Percentiles rank a stretch among this genome's conserved stretches.
phyloP scores from a whole-genome alignment of 2,888 invertebrate genomes.

The Taphrorychus bicolor region DNA sequence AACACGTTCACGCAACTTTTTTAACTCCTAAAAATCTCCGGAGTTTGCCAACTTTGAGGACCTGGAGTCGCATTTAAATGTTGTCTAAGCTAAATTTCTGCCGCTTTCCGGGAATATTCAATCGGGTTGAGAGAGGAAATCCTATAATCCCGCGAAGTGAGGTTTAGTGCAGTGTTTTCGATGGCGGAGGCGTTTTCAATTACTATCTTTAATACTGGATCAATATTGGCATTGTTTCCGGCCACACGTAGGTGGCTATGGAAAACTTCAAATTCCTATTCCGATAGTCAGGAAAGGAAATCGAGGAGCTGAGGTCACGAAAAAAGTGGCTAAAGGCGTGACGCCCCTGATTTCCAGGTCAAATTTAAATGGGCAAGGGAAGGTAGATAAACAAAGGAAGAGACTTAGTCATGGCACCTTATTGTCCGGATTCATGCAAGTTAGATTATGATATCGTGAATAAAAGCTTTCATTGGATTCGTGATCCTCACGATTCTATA shows the following conservation, averaged over 20 bases:
- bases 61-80: slow-evolving; percentile 29
- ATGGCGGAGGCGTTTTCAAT: slow-evolving; percentile 10
- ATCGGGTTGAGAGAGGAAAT: slow-evolving; percentile 24
- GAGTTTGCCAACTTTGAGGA: slow-evolving; percentile 28
- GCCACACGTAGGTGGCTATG: background rate
- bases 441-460: slow-evolving; percentile 23
- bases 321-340: background rate
- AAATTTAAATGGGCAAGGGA: slow-evolving; percentile 24
- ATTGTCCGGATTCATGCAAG: slow-evolving; percentile 37
- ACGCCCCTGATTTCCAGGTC: slow-evolving; percentile 3
- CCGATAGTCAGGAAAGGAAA: background rate
- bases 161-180: slow-evolving; percentile 14
- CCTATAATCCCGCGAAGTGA: slow-evolving; percentile 26
- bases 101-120: slow-evolving; percentile 26
- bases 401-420: slow-evolving; percentile 37
- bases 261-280: background rate
- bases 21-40: slow-evolving; percentile 28
- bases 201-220: background rate
- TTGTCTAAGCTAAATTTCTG: slow-evolving; percentile 29
- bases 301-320: background rate
- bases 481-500: background rate
- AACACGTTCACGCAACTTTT: slow-evolving; percentile 33
- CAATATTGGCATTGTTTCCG: background rate
- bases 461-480: background rate
- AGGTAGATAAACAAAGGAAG: slow-evolving; percentile 41